phyloP scores from a whole-genome alignment of 2,888 invertebrate species.

The Cataglyphis cursor region DNA sequence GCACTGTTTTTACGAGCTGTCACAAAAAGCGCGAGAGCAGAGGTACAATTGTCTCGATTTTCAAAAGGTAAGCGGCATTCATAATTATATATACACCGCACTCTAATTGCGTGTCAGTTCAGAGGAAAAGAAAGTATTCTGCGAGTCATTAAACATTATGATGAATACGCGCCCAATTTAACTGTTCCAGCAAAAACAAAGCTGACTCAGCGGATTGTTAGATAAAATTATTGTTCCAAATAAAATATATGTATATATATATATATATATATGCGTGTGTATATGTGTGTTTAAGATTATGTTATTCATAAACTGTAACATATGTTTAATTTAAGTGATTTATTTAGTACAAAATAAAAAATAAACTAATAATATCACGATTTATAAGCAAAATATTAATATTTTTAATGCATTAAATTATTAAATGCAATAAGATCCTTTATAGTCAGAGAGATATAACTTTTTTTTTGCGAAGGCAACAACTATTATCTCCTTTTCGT shows the following conservation, averaged over 20 bases:
- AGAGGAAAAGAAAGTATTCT: constrained; percentile 36
- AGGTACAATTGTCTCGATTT: constrained; percentile 21
- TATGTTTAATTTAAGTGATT: neutral
- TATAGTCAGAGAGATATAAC: neutral
- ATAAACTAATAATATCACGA: neutral
- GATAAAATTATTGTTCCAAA: constrained; percentile 6
- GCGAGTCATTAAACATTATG: constrained; percentile 24
- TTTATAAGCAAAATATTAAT: neutral
- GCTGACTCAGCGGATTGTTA: constrained; percentile 8
- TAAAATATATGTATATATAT: neutral
- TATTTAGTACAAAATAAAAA: neutral
- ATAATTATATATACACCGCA: constrained; percentile 30
- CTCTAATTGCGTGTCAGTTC: constrained; percentile 24
- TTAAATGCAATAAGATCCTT: neutral
- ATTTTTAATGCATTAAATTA: neutral
- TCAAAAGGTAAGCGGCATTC: constrained; percentile 12
- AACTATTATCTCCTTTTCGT: neutral
- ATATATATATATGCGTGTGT: neutral
- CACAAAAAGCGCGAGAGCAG: constrained; percentile 10
- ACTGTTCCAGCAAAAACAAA: constrained; percentile 9
- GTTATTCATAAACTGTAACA: neutral
- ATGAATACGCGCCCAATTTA: constrained; percentile 28
- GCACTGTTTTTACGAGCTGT: constrained; percentile 34
- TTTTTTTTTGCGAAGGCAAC: neutral
- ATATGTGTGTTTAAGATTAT: neutral